Conservation (phyloP, 2,888 invertebrate genomes). For the Linnaemya vulpina region DNA sequence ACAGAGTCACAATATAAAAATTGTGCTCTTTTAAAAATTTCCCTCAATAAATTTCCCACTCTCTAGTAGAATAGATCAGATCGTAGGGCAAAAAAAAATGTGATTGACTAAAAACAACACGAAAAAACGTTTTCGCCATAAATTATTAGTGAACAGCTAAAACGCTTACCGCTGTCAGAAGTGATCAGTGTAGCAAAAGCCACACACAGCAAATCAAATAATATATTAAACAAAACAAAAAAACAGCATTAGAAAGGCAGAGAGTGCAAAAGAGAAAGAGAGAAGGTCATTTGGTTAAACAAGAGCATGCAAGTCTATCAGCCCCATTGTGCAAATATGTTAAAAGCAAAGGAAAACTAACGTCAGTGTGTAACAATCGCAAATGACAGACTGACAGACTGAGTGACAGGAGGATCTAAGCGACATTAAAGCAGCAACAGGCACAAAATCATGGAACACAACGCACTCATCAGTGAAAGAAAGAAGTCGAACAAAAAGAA, state of each 20-base stretch:
- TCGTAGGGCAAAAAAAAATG: neutral
- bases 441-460: neutral
- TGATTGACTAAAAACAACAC: constrained; percentile 18
- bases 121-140: constrained; percentile 68
- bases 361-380: constrained; percentile 37
- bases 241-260: neutral
- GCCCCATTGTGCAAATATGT: constrained; percentile 33
- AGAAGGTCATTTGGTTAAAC: neutral
- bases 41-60: neutral
- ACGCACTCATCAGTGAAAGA: constrained; percentile 7
- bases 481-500: neutral
- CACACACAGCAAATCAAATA: constrained; percentile 35
- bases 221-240: constrained; percentile 38
- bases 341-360: constrained; percentile 22
- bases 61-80: neutral
- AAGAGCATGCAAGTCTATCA: neutral
- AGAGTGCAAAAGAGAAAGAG: neutral
- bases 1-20: constrained; percentile 16
- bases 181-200: constrained; percentile 68
- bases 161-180: constrained; percentile 72
- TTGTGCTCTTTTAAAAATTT: neutral
- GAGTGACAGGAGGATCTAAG: constrained; percentile 46
- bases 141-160: constrained; percentile 69
- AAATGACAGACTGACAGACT: constrained; percentile 43
- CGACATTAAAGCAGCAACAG: constrained; percentile 1